Conservation (phyloP, 1,140 invertebrate species). For the Aphaenogaster ashmeadi region DNA sequence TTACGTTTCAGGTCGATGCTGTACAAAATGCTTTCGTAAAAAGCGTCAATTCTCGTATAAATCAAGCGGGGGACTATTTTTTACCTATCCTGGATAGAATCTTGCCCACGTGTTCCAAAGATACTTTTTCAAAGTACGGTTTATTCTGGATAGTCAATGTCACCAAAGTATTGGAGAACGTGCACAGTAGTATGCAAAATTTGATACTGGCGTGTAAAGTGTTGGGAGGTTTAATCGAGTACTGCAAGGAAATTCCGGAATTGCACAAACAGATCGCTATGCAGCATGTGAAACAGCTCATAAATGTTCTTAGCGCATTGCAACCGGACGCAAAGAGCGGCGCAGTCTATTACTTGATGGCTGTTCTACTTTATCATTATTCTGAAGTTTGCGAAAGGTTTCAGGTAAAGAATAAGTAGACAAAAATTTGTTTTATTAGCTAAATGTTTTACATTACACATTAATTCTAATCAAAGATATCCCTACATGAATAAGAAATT, state of each 20-base stretch:
- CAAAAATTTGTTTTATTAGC: slow-evolving; percentile 8
- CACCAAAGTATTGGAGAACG: slow-evolving; percentile 77
- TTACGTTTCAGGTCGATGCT: slow-evolving; percentile 67
- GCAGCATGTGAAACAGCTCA: slow-evolving; percentile 82
- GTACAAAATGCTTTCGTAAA: slow-evolving; percentile 70
- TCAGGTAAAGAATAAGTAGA: slow-evolving; percentile 72
- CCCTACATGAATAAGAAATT: not conserved
- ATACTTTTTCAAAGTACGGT: slow-evolving; percentile 77
- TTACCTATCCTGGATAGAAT: slow-evolving; percentile 71
- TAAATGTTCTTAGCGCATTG: slow-evolving; percentile 74
- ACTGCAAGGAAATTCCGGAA: slow-evolving; percentile 78
- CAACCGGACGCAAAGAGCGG: slow-evolving; percentile 62
- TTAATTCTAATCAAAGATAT: slow-evolving; percentile 2
- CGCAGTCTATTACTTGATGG: slow-evolving; percentile 78
- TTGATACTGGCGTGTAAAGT: slow-evolving; percentile 78
- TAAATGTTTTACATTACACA: not conserved
- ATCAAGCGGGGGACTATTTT: slow-evolving; percentile 70
- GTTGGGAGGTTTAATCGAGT: slow-evolving; percentile 70
- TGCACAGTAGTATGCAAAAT: slow-evolving; percentile 67
- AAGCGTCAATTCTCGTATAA: slow-evolving; percentile 74
- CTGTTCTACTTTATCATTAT: slow-evolving; percentile 79
- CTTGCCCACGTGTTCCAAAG: slow-evolving; percentile 73
- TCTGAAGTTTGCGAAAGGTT: slow-evolving; percentile 79
- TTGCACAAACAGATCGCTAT: slow-evolving; percentile 82
- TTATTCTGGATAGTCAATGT: slow-evolving; percentile 81